Base-by-base conservation (phyloP, 2,888 invertebrate genomes). In the Alviniconcha strummeri region DNA sequence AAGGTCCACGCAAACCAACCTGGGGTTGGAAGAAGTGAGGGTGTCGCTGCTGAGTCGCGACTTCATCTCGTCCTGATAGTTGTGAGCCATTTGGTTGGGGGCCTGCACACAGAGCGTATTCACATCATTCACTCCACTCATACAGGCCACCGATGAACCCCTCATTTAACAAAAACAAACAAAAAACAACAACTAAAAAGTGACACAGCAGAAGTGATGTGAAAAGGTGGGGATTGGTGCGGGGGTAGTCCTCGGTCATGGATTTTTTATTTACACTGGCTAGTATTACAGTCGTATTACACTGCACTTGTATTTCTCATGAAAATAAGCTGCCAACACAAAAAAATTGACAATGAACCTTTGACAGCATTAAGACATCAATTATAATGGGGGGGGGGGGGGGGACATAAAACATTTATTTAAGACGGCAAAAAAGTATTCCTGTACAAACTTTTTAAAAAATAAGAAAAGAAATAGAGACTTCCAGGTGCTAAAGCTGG, bases 1-100 rank as follows among this genome's bases (percentile, higher is more conserved):
- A 36, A 36, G 36, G 36, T 36, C 36, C 36, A 36, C 36, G 3
- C 36, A 0, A 36, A 36, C 36, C 36, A 81, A 92, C 93, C 92
- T 89, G 78, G 93, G 93, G 84, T 93, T 92, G 56, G 93, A 93
- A 54, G 91, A 91, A 9, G 89, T 91, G 56, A 93, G 87, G 8
- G 92, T 92, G 81, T 92, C 92, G 67, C 90, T 89, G 85, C 91
- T 92, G 52, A 90, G 84, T 80, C 90, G 88, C 17, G 90, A 89
- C 81, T 89, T 90, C 92, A 93, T 93, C 80, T 93, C 93, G 72
- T 92, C 91, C 77, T 92, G 90, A 82, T 92, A 92, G 84, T 91
- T 91, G 86, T 92, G 92, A 8, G 87, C 86, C 55, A 84, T 84
- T 80, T 87, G 86, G 64, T 88, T 87, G n/a, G 86, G 87, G 52